Percentiles rank a stretch among this genome's conserved stretches.
Evolutionary conservation across 2,797 vertebrate species (phyloP).

Genomic region (Chaunax sp.): DNA sequence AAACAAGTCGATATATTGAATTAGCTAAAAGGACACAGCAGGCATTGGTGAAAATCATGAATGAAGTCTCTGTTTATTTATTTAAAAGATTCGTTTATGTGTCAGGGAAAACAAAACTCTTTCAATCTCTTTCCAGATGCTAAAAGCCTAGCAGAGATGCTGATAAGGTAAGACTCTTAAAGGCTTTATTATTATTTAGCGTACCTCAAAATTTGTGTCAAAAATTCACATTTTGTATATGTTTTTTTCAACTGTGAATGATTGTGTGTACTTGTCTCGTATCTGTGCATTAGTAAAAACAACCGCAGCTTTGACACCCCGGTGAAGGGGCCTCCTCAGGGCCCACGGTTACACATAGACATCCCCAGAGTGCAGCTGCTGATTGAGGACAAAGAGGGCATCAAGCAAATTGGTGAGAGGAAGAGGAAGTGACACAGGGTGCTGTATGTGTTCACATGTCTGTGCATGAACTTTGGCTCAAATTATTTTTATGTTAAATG

Average conservation of each 20-base stretch:
- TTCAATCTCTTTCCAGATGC: conserved; percentile 86
- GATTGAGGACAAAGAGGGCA: conserved; percentile 99
- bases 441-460: conserved; percentile 11
- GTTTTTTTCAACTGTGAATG: conserved; percentile 24
- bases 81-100: conserved; percentile 33
- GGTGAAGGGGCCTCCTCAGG: conserved; percentile 97
- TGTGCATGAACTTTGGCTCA: background rate
- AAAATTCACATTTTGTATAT: conserved; percentile 8
- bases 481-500: background rate
- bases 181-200: background rate
- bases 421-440: conserved; percentile 64
- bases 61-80: conserved; percentile 11
- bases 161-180: conserved; percentile 90
- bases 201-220: background rate
- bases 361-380: conserved; percentile 98
- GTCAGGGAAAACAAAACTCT: conserved; percentile 12
- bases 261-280: conserved; percentile 45
- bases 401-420: conserved; percentile 96
- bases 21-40: conserved; percentile 10
- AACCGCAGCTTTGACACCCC: conserved; percentile 99
- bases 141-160: conserved; percentile 98
- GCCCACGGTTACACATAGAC: conserved; percentile 97
- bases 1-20: background rate
- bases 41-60: conserved; percentile 15
- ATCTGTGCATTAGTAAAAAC: conserved; percentile 90